A percentile compares a stretch with the other conserved stretches of the same genome.
Evolutionary conservation across 2,797 vertebrate species (phyloP).

Genomic region (Helicolenus hilgendorfi): DNA sequence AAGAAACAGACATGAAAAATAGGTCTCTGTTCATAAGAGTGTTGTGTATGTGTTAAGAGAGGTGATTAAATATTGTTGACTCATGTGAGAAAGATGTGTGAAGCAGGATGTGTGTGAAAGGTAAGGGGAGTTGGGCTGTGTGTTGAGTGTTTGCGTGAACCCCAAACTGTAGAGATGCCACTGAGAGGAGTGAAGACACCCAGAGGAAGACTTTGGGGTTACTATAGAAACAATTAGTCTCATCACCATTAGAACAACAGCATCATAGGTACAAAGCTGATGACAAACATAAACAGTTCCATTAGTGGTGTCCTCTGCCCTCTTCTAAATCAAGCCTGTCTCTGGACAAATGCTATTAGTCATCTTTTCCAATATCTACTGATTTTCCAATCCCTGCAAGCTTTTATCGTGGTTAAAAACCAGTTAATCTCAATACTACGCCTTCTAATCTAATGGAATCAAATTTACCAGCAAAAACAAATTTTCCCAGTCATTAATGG

Average conservation of each 20-base stretch:
- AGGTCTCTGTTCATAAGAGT: conserved; percentile 27
- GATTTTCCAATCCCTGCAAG: conserved; percentile 1
- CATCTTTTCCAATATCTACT: conserved; percentile 16
- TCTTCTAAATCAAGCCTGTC: conserved; percentile 5
- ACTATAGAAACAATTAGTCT: conserved; percentile 60
- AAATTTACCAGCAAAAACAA: neutral
- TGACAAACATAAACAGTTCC: conserved; percentile 62
- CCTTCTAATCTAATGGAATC: conserved; percentile 2
- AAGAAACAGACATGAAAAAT: conserved; percentile 30
- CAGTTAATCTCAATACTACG: neutral
- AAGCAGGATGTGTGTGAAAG: conserved; percentile 4
- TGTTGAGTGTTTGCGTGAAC: neutral
- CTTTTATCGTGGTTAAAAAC: conserved; percentile 14
- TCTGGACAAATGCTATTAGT: conserved; percentile 18
- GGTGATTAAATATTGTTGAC: neutral
- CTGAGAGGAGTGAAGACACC: neutral
- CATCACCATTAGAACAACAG: conserved; percentile 47
- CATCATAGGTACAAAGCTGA: conserved; percentile 29
- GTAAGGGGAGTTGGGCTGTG: neutral
- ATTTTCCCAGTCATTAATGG: neutral
- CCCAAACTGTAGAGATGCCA: neutral
- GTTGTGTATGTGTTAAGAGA: conserved; percentile 6
- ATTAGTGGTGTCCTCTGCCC: conserved; percentile 32
- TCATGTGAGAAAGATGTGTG: conserved; percentile 27
- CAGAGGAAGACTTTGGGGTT: neutral